A percentile compares a stretch with the other conserved stretches of the same genome.
phyloP scores from a whole-genome alignment of 2,888 invertebrate genomes.

The Ochropleura leucogaster region DNA sequence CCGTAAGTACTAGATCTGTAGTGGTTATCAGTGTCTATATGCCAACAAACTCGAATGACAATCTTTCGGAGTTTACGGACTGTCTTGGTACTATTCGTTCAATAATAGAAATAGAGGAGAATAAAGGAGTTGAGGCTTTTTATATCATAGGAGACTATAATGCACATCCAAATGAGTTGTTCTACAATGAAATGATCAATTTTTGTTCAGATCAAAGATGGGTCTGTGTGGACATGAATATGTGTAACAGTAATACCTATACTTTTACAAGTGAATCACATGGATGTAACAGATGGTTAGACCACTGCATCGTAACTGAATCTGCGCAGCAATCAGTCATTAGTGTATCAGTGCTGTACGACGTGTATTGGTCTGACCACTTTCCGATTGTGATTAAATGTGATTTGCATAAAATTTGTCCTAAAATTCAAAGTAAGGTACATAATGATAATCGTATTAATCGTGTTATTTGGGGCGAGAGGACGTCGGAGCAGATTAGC shows the following conservation, averaged over 20 bases:
- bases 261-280: constrained; percentile 5
- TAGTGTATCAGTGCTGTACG: neutral
- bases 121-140: neutral
- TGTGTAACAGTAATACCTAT: neutral
- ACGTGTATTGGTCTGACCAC: constrained; percentile 7
- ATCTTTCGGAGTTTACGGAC: neutral
- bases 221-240: neutral
- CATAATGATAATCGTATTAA: too few relatives aligned
- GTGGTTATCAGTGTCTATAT: neutral
- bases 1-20: constrained; percentile 1
- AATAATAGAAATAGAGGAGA: neutral
- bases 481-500: too few relatives aligned
- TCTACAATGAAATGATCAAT: too few relatives aligned
- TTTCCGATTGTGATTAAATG: too few relatives aligned
- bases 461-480: too few relatives aligned
- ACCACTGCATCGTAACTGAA: constrained; percentile 8
- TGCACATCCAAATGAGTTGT: too few relatives aligned
- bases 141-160: neutral
- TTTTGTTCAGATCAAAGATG: too few relatives aligned
- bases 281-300: constrained; percentile 8
- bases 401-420: too few relatives aligned
- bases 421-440: too few relatives aligned
- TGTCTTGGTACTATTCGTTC: neutral
- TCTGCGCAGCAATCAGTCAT: neutral
- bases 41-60: neutral